These are phyloP conservation scores for Apostichopus parvimensis DNA, from an alignment of 35 echinoderm and acorn worm species.

Conservation along the genomic window DNA sequence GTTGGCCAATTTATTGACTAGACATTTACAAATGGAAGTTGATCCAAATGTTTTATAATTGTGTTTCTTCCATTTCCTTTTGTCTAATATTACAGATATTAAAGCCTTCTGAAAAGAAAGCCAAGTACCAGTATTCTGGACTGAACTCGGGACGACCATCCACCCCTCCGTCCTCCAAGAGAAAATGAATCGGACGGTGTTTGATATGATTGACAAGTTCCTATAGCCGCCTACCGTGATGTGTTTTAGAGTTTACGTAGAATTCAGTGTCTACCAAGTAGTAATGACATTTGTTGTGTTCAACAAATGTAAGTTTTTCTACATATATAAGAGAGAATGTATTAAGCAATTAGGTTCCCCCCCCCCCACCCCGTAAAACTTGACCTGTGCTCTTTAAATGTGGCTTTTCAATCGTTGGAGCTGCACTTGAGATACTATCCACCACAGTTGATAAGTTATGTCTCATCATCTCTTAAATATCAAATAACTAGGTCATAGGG, in stretches of 20 bases:
- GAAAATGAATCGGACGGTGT: neutral
- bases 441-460: too few relatives aligned
- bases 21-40: too few relatives aligned
- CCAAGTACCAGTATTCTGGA: conserved; percentile 97
- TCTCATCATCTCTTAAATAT: too few relatives aligned
- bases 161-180: conserved; percentile 67
- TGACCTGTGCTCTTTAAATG: too few relatives aligned
- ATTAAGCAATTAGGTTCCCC: too few relatives aligned
- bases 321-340: too few relatives aligned
- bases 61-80: neutral
- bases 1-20: too few relatives aligned
- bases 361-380: too few relatives aligned
- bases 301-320: neutral
- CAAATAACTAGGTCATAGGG: too few relatives aligned
- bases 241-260: conserved; percentile 21
- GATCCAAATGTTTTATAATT: neutral
- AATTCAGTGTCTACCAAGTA: conserved; percentile 16
- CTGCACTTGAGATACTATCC: too few relatives aligned
- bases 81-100: conserved; percentile 59
- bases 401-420: too few relatives aligned
- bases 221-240: conserved; percentile 24
- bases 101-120: conserved; percentile 99
- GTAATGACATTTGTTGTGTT: neutral
- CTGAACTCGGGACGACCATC: conserved; percentile 92
- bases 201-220: neutral